Evolutionary conservation across 2,113 vertebrate species (phyloP).

Genomic region (Stegastes partitus): DNA sequence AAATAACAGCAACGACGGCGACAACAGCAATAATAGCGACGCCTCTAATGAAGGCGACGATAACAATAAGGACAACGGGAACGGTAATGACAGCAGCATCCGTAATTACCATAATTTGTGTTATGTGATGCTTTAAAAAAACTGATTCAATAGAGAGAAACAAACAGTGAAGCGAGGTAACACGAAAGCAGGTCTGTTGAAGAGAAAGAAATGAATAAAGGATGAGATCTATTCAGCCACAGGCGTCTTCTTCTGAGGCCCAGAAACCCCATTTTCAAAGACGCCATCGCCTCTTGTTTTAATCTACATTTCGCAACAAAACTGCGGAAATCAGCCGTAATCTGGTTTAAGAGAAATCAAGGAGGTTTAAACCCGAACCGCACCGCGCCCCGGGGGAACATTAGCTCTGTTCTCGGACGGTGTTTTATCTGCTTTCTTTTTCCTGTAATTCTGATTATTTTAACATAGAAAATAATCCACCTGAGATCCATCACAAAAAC

Average conservation of each 20-base stretch:
- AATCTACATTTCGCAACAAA: constrained; percentile 10
- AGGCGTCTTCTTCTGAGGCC: not conserved
- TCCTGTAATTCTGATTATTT: not conserved
- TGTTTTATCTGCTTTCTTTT: not conserved
- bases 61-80: too few species aligned
- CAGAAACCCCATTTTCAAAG: not conserved
- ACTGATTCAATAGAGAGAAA: not conserved
- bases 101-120: not conserved
- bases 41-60: too few species aligned
- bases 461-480: not conserved
- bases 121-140: not conserved
- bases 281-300: not conserved
- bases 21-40: too few species aligned
- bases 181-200: constrained; percentile 4
- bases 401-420: too few species aligned
- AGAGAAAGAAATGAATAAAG: constrained; percentile 4
- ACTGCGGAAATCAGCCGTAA: constrained; percentile 5
- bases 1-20: not conserved
- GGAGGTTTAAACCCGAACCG: too few species aligned
- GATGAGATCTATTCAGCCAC: not conserved
- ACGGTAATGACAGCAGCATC: not conserved
- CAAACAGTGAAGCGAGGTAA: not conserved
- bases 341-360: not conserved
- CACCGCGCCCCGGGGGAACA: too few species aligned
- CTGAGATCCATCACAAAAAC: not conserved